A percentile compares a stretch with the other conserved stretches of the same genome.
Evolutionary conservation across 2,113 vertebrate species (phyloP).

Genomic region (Rhadina sibilatrix): DNA sequence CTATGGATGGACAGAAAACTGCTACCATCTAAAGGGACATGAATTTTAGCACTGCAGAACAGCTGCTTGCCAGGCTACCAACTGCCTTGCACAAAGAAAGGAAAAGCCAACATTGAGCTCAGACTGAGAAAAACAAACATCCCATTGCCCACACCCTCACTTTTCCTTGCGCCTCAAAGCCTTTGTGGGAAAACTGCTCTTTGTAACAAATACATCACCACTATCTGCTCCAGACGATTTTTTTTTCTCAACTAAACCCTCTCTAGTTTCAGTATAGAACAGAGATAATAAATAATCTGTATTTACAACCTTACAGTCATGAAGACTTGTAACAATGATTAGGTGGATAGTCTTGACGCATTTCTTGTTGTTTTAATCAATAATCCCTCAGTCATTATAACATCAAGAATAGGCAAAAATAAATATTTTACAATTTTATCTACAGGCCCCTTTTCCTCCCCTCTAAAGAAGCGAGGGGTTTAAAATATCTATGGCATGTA

Average conservation of each 20-base stretch:
- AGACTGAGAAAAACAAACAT: slow-evolving; percentile 46
- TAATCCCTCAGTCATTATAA: slow-evolving; percentile 67
- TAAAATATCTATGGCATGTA: slow-evolving; percentile 50
- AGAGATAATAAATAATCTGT: slow-evolving; percentile 84
- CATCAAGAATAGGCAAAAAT: slow-evolving; percentile 74
- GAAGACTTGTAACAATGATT: slow-evolving; percentile 70
- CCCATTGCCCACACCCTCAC: not conserved
- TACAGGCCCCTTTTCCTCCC: slow-evolving; percentile 36
- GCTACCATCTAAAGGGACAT: not conserved
- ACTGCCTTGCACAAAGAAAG: slow-evolving; percentile 43
- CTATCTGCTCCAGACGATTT: slow-evolving; percentile 43
- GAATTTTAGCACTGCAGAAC: slow-evolving; percentile 3
- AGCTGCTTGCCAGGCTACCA: not conserved
- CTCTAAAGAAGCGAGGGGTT: not conserved
- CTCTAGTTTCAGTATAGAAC: slow-evolving; percentile 71
- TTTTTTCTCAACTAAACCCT: not conserved
- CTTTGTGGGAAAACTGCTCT: slow-evolving; percentile 32
- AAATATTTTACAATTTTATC: slow-evolving; percentile 78
- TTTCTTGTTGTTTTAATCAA: slow-evolving; percentile 68
- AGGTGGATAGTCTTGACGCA: slow-evolving; percentile 77
- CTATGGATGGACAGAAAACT: not conserved
- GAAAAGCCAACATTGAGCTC: slow-evolving; percentile 52
- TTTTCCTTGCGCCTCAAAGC: slow-evolving; percentile 46
- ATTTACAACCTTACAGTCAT: slow-evolving; percentile 82
- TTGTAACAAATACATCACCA: slow-evolving; percentile 47